Conservation (phyloP, 1,140 invertebrate genomes). For the Zaprionus camerounensis region DNA sequence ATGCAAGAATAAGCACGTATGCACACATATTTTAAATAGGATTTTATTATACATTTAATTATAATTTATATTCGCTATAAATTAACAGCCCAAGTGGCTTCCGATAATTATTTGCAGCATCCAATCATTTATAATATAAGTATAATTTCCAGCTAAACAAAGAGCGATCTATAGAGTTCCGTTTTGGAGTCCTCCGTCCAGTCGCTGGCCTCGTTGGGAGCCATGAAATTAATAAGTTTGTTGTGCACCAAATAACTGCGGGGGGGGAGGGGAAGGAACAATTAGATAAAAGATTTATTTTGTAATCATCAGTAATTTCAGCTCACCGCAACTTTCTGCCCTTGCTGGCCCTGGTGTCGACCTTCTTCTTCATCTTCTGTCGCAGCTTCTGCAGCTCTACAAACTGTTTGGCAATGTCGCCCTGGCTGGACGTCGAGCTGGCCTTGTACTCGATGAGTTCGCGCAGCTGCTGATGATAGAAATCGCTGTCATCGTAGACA, state of each 20-base stretch:
- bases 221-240: conserved; percentile 97
- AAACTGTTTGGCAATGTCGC: conserved; percentile 93
- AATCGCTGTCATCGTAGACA: conserved; percentile 98
- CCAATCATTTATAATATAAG: conserved; percentile 11
- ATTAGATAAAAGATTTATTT: background rate
- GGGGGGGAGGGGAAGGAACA: background rate
- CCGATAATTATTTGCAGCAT: background rate
- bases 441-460: conserved; percentile 97
- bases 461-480: conserved; percentile 96
- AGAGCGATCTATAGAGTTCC: conserved; percentile 93
- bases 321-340: conserved; percentile 91
- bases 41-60: conserved; percentile 9
- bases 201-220: conserved; percentile 88
- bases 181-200: conserved; percentile 92
- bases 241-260: conserved; percentile 93
- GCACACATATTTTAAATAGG: background rate
- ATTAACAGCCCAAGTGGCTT: background rate
- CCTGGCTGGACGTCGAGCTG: conserved; percentile 91
- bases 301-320: background rate
- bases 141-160: conserved; percentile 86
- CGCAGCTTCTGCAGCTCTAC: conserved; percentile 95
- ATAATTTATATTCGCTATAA: conserved; percentile 18
- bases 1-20: background rate
- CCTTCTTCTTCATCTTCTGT: conserved; percentile 94
- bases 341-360: conserved; percentile 96